Conservation (phyloP, 2,113 vertebrate species). For the Leptodactylus fuscus region DNA sequence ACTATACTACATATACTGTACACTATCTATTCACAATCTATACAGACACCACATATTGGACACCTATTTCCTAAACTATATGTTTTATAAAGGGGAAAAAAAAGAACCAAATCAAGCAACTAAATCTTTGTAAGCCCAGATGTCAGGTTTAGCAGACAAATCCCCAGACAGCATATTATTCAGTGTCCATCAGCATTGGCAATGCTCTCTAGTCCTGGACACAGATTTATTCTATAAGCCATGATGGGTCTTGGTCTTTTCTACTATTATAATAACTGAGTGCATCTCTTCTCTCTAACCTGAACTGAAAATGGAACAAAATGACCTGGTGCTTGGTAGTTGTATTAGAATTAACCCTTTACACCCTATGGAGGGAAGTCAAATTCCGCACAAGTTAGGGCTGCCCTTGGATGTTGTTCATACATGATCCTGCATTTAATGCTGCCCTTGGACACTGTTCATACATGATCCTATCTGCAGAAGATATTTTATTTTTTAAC, state of each 20-base stretch:
- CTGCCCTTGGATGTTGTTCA: neutral
- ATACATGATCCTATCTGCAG: neutral
- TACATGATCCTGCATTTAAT: slow-evolving; percentile 15
- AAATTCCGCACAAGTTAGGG: neutral
- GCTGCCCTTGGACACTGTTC: neutral
- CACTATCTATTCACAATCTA: too few species aligned
- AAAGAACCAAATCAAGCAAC: too few species aligned
- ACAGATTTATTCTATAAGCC: neutral
- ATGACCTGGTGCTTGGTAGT: neutral
- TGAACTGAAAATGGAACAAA: neutral
- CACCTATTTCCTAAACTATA: neutral
- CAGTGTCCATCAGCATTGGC: too few species aligned
- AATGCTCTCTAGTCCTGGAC: too few species aligned
- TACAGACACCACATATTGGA: too few species aligned
- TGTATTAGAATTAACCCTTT: slow-evolving; percentile 24
- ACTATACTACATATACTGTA: neutral
- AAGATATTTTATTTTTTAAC: slow-evolving; percentile 64
- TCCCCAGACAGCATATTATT: too few species aligned
- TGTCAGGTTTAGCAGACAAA: too few species aligned
- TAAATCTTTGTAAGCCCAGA: too few species aligned
- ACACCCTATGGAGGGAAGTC: neutral
- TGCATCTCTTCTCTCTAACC: neutral
- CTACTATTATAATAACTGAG: neutral
- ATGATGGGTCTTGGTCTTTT: too few species aligned
- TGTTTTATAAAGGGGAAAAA: neutral